phyloP scores from a whole-genome alignment of 2,113 vertebrate species.

The Onychostoma macrolepis region DNA sequence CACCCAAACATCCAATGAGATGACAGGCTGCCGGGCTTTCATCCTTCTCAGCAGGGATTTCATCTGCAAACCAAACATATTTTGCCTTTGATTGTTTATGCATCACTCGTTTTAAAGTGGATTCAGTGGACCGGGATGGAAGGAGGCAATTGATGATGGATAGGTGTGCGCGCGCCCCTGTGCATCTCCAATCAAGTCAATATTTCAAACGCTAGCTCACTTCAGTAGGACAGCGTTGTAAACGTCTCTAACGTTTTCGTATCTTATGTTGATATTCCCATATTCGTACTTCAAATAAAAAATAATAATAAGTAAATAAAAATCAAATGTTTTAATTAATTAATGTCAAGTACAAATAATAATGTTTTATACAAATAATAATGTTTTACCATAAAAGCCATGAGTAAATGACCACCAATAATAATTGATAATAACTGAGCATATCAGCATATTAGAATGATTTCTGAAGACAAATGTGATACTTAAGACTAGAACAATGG shows the following conservation, averaged over 20 bases:
- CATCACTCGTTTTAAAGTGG: background rate
- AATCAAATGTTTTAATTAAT: too few relatives aligned
- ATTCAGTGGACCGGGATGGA: background rate
- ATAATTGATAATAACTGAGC: too few relatives aligned
- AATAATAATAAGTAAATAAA: too few relatives aligned
- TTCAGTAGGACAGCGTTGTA: background rate
- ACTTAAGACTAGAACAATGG: too few relatives aligned
- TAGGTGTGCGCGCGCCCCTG: background rate
- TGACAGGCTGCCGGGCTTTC: background rate
- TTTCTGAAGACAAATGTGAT: too few relatives aligned
- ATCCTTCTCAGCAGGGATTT: background rate
- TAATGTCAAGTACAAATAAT: background rate
- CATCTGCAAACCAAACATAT: slow-evolving; percentile 15
- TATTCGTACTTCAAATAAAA: background rate
- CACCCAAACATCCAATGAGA: slow-evolving; percentile 6
- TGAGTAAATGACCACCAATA: too few relatives aligned
- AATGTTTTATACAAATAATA: background rate
- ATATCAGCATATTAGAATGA: too few relatives aligned
- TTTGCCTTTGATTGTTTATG: slow-evolving; percentile 17
- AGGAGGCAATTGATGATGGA: background rate
- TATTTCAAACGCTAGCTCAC: background rate
- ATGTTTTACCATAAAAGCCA: too few relatives aligned
- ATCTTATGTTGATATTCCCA: background rate
- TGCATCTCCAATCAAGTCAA: background rate
- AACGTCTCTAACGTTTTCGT: background rate